These are phyloP conservation scores for Pogona vitticeps DNA, from an alignment of 2,113 vertebrate genomes.

Conservation along the genomic window DNA sequence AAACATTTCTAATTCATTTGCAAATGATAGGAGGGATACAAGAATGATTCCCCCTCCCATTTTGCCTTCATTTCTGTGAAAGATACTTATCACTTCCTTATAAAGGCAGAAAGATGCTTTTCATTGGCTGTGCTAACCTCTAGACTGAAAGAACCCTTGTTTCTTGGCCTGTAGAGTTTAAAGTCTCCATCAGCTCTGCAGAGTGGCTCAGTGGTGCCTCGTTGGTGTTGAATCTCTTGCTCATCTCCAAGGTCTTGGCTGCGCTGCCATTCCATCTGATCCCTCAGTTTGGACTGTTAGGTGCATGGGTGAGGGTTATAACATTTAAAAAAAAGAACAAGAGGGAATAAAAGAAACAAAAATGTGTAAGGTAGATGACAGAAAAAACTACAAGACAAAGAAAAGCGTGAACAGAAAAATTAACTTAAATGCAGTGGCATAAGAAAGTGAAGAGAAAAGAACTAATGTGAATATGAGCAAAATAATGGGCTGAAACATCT, in stretches of 20 bases:
- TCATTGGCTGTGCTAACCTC: conserved; percentile 86
- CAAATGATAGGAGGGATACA: neutral
- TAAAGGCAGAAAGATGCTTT: conserved; percentile 51
- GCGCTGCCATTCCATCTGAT: conserved; percentile 94
- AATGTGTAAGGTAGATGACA: conserved; percentile 76
- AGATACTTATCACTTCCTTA: conserved; percentile 36
- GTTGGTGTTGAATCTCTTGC: conserved; percentile 80
- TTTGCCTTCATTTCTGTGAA: conserved; percentile 33
- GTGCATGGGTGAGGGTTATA: conserved; percentile 80
- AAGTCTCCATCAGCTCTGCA: conserved; percentile 87
- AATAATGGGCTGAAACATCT: conserved; percentile 92
- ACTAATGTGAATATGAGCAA: conserved; percentile 90
- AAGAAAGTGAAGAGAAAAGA: conserved; percentile 90
- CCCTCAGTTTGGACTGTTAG: conserved; percentile 96
- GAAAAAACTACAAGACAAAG: conserved; percentile 87
- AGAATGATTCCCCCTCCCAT: conserved; percentile 19
- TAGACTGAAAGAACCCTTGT: conserved; percentile 87
- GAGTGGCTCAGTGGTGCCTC: conserved; percentile 81
- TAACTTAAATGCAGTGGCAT: conserved; percentile 90
- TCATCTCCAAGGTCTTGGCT: conserved; percentile 87
- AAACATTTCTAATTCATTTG: conserved; percentile 4
- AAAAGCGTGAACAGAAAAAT: conserved; percentile 90
- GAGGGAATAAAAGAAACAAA: conserved; percentile 75
- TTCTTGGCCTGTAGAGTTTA: conserved; percentile 86
- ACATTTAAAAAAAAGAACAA: conserved; percentile 77